Evolutionary conservation across 2,797 vertebrate species (phyloP), one percentile per base, ranked within the genome.

Genomic region (Leptatherina wallacei): DNA sequence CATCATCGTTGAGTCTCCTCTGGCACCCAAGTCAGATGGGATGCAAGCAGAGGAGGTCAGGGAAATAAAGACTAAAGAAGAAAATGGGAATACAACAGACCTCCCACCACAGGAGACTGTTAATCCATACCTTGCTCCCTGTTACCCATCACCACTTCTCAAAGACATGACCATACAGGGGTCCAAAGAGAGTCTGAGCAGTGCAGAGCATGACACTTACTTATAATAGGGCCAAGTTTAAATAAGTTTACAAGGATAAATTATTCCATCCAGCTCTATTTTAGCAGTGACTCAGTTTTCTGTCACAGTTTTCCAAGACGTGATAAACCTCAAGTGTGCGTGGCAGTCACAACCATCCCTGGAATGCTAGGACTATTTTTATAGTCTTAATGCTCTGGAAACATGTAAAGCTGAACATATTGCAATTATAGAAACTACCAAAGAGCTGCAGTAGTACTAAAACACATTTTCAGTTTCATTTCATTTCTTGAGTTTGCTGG

Each of bases 131-230:
- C 80, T 57, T 18, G 42, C 81, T 38, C 35, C 81, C 40, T 22
- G 24, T 29, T 77, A 88, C 27, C 76, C 77, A 2, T 70, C 82
- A 18, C 77, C 66, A 7, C 65, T 81, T 14, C 88, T 75, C 6
- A 73, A 81, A 35, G 81, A 87, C 77, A 2, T n/a, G 3, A 56
- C 67, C 35, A 16, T 73, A 29, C 85, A 85, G 56, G 92, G 90
- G 12, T 97, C 97, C 87, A 95, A 90, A 83, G 96, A 96, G 88
- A 99, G 97, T 84, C 91, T 98, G 82, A 96, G 93, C 88, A 97
- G 96, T 81, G 90, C 90, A 3, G 97, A 98, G 85, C 94, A 94
- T 0, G 97, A 99, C 93, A 99, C 98, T 0, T 98, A 98, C 84
- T 95, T 99, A 94, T 99, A 97, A 95, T 64, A 18, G 67, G 18